Percentiles rank a stretch among this genome's conserved stretches.
Conservation (phyloP, 2,113 vertebrate genomes). For the Aramus guarauna region DNA sequence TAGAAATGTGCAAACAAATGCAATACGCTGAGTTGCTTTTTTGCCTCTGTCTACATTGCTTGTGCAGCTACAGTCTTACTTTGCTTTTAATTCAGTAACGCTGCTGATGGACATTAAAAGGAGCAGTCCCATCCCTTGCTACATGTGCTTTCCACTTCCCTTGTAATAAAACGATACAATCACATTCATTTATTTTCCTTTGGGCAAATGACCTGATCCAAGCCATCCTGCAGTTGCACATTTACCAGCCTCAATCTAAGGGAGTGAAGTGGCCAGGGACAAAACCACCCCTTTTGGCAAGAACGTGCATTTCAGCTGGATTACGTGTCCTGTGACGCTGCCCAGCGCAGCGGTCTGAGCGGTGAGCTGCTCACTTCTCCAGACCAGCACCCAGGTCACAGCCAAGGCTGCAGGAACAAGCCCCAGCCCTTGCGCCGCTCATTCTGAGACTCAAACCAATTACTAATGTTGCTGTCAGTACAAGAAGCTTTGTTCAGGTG, state of each 20-base stretch:
- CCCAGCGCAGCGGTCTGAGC: not conserved
- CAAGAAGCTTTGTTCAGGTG: not conserved
- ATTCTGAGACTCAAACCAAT: not conserved
- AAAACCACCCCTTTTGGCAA: not conserved
- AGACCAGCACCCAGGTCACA: not conserved
- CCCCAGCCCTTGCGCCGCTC: not conserved
- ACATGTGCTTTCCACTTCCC: not conserved
- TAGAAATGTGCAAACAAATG: not conserved
- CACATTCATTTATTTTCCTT: not conserved
- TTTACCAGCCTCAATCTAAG: not conserved
- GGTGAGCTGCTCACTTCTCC: not conserved
- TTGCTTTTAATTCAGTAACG: not conserved
- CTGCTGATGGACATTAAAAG: not conserved
- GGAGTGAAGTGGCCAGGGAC: not conserved
- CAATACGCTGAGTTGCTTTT: not conserved
- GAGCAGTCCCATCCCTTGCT: not conserved
- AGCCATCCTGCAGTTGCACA: not conserved
- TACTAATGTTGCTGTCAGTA: not conserved
- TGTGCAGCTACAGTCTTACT: not conserved
- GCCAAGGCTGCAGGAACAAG: not conserved
- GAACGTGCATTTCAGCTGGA: not conserved
- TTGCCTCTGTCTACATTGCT: not conserved
- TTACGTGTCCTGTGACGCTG: not conserved
- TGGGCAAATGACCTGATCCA: not conserved
- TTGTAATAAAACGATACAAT: not conserved